phyloP scores from a whole-genome alignment of 2,888 invertebrate genomes.

The Phortica magna region DNA sequence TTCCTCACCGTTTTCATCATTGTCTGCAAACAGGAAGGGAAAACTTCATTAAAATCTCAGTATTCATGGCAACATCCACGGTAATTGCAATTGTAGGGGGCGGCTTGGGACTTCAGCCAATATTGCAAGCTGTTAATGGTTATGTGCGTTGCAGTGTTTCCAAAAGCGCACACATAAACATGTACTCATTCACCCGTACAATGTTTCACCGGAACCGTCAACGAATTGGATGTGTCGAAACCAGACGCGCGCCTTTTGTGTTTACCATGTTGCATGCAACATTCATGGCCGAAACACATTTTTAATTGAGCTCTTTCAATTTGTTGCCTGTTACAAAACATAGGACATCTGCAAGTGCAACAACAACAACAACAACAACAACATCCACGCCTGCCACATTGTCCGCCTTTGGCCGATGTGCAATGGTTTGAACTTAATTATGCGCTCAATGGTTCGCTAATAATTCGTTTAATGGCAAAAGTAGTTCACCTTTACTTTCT shows the following conservation, averaged over 20 bases:
- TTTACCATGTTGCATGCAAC: not conserved
- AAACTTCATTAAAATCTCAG: too few relatives aligned
- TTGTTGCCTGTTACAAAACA: not conserved
- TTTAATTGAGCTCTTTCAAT: slow-evolving; percentile 27
- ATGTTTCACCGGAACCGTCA: not conserved
- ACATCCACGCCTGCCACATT: not conserved
- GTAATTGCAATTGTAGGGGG: too few relatives aligned
- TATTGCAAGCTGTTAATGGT: too few relatives aligned
- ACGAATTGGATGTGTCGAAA: not conserved
- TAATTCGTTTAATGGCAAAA: slow-evolving; percentile 27
- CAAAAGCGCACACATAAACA: not conserved
- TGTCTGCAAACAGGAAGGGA: too few relatives aligned
- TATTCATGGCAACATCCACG: too few relatives aligned
- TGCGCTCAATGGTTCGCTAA: slow-evolving; percentile 23
- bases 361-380: not conserved
- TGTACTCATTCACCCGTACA: not conserved
- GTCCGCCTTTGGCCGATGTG: slow-evolving; percentile 8
- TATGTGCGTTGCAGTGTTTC: not conserved
- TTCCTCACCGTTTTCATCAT: too few relatives aligned
- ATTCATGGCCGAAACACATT: slow-evolving; percentile 18
- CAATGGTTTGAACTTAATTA: slow-evolving; percentile 29
- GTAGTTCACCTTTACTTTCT: not conserved
- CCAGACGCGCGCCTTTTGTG: slow-evolving; percentile 10
- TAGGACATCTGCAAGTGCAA: not conserved
- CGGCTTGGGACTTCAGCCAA: too few relatives aligned